Percentiles rank a stretch among this genome's conserved stretches.
Conservation (phyloP, 2,888 invertebrate species). For the Ceriagrion tenellum region DNA sequence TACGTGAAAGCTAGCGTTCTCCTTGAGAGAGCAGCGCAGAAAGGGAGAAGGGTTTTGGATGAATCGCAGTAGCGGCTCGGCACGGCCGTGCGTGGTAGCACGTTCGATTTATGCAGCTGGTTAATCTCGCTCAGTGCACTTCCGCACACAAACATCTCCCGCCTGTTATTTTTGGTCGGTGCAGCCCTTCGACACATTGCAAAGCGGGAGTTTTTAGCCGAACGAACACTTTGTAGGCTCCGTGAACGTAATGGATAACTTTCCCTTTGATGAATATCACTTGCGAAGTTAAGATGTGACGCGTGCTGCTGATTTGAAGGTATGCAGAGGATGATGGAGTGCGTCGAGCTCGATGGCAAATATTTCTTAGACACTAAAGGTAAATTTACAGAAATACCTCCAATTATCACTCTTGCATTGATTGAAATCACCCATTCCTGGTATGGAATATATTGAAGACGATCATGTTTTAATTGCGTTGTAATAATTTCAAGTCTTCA, state of each 20-base stretch:
- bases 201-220: not conserved
- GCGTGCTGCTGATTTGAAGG: not conserved
- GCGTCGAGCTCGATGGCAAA: not conserved
- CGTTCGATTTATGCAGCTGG: not conserved
- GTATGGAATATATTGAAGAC: too few relatives aligned
- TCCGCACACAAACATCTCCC: constrained; percentile 10
- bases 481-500: too few relatives aligned
- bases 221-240: not conserved
- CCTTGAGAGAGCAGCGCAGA: not conserved
- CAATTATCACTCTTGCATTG: too few relatives aligned
- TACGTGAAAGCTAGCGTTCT: constrained; percentile 30
- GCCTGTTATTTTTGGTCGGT: constrained; percentile 32
- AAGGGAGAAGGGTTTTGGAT: constrained; percentile 28
- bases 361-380: not conserved
- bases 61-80: not conserved
- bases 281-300: not conserved
- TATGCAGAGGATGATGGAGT: not conserved
- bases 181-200: constrained; percentile 21
- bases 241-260: not conserved
- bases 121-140: constrained; percentile 34
- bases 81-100: not conserved
- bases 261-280: constrained; percentile 7
- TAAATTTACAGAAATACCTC: too few relatives aligned
- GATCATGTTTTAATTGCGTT: too few relatives aligned
- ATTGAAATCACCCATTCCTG: too few relatives aligned